Base-by-base conservation (phyloP, 2,113 vertebrate genomes). In the Cyanoramphus novaezelandiae region DNA sequence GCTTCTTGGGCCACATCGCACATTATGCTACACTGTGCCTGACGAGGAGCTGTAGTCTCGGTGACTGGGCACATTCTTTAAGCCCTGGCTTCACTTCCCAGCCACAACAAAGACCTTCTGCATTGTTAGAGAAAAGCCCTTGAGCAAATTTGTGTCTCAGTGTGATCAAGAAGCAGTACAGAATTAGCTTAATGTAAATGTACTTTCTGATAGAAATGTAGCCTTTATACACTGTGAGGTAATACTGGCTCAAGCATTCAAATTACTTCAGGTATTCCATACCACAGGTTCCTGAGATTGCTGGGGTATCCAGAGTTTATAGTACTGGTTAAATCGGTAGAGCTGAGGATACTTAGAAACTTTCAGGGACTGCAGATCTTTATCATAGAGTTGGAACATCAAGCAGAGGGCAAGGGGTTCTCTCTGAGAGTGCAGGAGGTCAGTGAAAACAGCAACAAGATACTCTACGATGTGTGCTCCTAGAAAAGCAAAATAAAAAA, bases 331-430 rank as follows among this genome's bases (percentile, higher is more conserved):
- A 80, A 99, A 98, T 2, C 5, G 49, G 55, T 87, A 37, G 47
- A 99, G 92, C n/a, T 96, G 97, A 29, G 82, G 89, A 90, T 97
- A 96, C 82, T 97, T 86, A 28, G 97, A 78, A 25, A 75, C 69
- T n/a, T 96, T 65, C 3, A 98, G 82, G 5, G 97, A 84, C 16
- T 95, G 84, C 4, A 99, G 96, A 81, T 99, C 98, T 93, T 98
- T 98, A 92, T 99, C 99, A 4, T 99, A 99, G 37, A 98, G 98
- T 94, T 98, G 98, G 71, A 99, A 98, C 91, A 98, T 98, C 92
- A 99, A 92, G 83, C 99, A 99, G 83, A 99, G 98, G 8, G 99
- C 98, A 4, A 99, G 97, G 0, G 99, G 99, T 64, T 99, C 99
- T 82, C 98, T 98, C 97, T 99, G 99, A 78, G 97, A 98, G 96